Percentiles rank a stretch among this genome's conserved stretches.
Evolutionary conservation across 2,113 vertebrate species (phyloP).

Genomic region (Dicrurus megarhynchus): DNA sequence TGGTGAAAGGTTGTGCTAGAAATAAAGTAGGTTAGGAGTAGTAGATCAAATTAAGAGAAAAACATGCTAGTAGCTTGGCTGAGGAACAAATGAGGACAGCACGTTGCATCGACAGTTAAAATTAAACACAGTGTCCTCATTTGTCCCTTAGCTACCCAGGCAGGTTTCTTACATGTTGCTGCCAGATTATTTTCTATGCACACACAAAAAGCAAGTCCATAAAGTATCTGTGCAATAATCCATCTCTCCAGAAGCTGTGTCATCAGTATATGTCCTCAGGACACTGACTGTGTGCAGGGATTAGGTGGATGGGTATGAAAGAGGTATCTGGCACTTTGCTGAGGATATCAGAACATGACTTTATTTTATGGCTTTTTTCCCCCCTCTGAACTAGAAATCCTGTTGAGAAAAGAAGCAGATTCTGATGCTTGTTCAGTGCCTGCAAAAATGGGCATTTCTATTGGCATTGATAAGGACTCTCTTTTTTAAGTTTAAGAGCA

Average conservation of each 20-base stretch:
- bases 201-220: not conserved
- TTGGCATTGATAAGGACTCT: not conserved
- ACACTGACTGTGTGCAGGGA: not conserved
- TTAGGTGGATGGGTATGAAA: not conserved
- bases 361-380: not conserved
- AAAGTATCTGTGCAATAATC: not conserved
- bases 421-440: not conserved
- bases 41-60: constrained; percentile 41
- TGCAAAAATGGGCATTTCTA: not conserved
- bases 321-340: not conserved
- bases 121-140: constrained; percentile 40
- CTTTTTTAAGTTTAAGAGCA: not conserved
- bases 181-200: constrained; percentile 8
- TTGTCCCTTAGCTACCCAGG: constrained; percentile 11
- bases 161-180: not conserved
- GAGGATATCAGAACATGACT: not conserved
- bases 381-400: not conserved
- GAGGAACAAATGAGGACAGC: constrained; percentile 48
- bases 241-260: not conserved
- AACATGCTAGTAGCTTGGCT: constrained; percentile 24
- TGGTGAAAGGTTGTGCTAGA: constrained; percentile 21
- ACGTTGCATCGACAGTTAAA: not conserved
- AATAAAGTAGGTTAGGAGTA: constrained; percentile 42
- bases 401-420: not conserved
- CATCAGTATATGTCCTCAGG: not conserved